Evolutionary conservation across 2,797 vertebrate genomes (phyloP).

Genomic region (Argyrosomus regius): DNA sequence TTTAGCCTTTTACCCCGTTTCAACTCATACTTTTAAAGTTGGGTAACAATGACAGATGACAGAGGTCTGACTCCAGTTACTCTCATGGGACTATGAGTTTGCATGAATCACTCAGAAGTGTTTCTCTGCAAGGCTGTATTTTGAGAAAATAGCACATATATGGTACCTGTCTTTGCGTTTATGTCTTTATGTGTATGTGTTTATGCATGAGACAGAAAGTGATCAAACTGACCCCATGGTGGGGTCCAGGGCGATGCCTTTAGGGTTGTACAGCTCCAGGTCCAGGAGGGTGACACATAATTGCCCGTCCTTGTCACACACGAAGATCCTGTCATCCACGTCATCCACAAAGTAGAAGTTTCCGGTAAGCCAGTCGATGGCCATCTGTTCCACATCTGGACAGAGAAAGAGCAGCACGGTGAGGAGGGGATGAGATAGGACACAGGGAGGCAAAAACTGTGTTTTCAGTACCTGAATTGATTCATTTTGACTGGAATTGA

Average conservation of each 20-base stretch:
- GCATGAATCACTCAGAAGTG: neutral
- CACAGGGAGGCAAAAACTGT: slow-evolving; percentile 19
- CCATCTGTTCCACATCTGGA: slow-evolving; percentile 98
- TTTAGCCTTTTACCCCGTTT: slow-evolving; percentile 29
- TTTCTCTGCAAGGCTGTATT: neutral
- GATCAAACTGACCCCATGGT: slow-evolving; percentile 91
- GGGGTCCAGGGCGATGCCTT: slow-evolving; percentile 96
- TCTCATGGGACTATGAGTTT: slow-evolving; percentile 5
- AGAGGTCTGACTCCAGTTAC: slow-evolving; percentile 5
- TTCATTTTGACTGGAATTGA: neutral
- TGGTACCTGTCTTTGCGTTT: neutral
- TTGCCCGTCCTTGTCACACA: slow-evolving; percentile 94
- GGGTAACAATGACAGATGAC: slow-evolving; percentile 40
- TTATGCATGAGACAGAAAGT: neutral
- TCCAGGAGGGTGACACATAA: slow-evolving; percentile 96
- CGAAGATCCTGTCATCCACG: slow-evolving; percentile 96
- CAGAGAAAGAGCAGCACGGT: slow-evolving; percentile 6
- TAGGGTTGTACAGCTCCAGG: slow-evolving; percentile 96
- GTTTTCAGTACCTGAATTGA: neutral
- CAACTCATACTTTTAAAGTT: slow-evolving; percentile 33
- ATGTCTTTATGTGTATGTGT: slow-evolving; percentile 15
- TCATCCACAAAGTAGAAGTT: slow-evolving; percentile 99
- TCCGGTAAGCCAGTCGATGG: slow-evolving; percentile 97
- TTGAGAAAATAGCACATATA: neutral
- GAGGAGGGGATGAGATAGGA: slow-evolving; percentile 24